Conservation (phyloP, 1,140 invertebrate genomes). For the Octopus bimaculoides region DNA sequence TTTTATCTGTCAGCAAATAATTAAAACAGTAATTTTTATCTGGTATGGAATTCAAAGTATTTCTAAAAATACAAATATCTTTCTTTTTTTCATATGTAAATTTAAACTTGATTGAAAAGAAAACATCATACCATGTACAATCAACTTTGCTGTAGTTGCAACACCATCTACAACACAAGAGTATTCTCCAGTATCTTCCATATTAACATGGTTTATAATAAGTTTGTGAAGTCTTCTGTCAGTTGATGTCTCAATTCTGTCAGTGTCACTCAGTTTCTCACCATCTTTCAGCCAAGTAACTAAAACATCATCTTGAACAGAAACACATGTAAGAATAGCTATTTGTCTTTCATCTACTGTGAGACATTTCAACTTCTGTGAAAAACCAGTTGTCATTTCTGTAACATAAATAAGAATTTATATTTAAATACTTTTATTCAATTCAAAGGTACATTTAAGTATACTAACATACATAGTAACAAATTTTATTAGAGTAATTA, state of each 20-base stretch:
- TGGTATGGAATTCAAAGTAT: no score
- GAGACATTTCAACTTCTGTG: constrained; percentile 53
- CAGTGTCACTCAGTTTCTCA: constrained; percentile 61
- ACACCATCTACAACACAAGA: constrained; percentile 45
- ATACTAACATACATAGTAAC: no score
- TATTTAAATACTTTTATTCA: no score
- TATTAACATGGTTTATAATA: constrained; percentile 38
- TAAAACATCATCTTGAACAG: constrained; percentile 29
- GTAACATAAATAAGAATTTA: no score
- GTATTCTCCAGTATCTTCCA: constrained; percentile 46
- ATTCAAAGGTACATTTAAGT: no score
- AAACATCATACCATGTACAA: constrained; percentile 41
- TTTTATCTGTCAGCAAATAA: no score
- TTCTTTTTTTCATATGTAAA: no score
- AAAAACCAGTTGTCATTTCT: constrained; percentile 40
- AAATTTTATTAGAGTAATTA: no score
- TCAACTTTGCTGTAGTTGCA: constrained; percentile 41
- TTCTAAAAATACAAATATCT: no score
- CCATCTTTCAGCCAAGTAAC: constrained; percentile 82
- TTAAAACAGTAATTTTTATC: no score
- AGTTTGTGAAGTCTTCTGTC: constrained; percentile 48
- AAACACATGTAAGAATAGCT: constrained; percentile 56
- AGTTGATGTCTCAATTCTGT: constrained; percentile 70
- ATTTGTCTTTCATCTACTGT: constrained; percentile 65
- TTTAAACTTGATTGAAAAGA: no score